Conservation (phyloP, 2,113 vertebrate genomes). For the Ictalurus furcatus region DNA sequence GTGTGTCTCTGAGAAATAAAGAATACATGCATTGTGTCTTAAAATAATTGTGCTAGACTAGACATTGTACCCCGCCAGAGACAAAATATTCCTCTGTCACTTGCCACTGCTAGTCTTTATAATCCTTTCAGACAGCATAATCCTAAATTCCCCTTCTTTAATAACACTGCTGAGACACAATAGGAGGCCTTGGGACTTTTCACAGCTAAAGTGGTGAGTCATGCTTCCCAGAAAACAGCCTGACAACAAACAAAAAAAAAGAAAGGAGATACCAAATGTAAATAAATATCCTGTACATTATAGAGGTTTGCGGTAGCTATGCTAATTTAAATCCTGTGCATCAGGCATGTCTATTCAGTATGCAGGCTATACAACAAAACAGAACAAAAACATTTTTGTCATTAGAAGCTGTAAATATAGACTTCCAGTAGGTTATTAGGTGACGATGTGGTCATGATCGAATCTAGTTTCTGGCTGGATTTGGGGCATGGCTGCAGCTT, state of each 20-base stretch:
- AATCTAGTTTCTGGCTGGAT: background rate
- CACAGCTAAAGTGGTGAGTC: conserved; percentile 26
- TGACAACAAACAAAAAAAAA: background rate
- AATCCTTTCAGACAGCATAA: conserved; percentile 38
- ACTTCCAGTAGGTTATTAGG: background rate
- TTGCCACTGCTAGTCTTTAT: conserved; percentile 18
- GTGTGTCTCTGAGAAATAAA: conserved; percentile 20
- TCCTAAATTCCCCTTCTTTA: conserved; percentile 32
- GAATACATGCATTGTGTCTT: background rate
- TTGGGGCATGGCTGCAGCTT: too few relatives aligned
- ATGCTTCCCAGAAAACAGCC: conserved; percentile 6
- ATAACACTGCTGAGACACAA: conserved; percentile 12
- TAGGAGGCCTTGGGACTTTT: conserved; percentile 17
- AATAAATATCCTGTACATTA: too few relatives aligned
- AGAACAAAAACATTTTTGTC: background rate
- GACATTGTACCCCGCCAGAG: background rate
- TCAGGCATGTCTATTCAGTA: background rate
- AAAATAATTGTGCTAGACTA: background rate
- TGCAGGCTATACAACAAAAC: background rate
- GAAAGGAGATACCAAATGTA: background rate
- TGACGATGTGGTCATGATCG: background rate
- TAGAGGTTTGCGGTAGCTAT: background rate
- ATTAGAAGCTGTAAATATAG: background rate
- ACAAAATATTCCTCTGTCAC: conserved; percentile 28
- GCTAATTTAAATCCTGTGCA: background rate